Conservation (phyloP, 2,888 invertebrate species). For the Nomada lathburiana region DNA sequence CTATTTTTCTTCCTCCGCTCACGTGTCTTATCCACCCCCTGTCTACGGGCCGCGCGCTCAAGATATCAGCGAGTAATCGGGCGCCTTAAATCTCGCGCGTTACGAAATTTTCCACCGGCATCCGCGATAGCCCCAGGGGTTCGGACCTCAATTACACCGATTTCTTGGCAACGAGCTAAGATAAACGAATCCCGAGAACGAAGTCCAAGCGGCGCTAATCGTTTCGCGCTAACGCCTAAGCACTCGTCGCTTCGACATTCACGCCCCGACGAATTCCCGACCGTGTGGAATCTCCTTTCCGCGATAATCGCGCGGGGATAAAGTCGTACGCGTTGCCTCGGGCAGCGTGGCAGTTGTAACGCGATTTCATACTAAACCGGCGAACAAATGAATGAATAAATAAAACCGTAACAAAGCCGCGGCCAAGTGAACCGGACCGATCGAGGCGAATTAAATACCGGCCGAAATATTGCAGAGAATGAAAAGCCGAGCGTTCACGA, state of each 20-base stretch:
- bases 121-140: background rate
- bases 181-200: conserved; percentile 21
- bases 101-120: conserved; percentile 52
- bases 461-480: too few relatives aligned
- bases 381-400: too few relatives aligned
- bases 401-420: too few relatives aligned
- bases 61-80: conserved; percentile 52
- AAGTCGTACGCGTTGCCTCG: too few relatives aligned
- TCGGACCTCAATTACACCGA: conserved; percentile 31
- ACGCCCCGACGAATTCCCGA: too few relatives aligned
- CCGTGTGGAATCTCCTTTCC: background rate
- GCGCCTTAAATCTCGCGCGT: conserved; percentile 51
- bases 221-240: conserved; percentile 15
- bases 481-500: too few relatives aligned
- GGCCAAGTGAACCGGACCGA: too few relatives aligned
- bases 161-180: conserved; percentile 29
- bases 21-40: conserved; percentile 51
- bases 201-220: conserved; percentile 30
- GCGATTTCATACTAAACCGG: too few relatives aligned
- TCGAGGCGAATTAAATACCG: too few relatives aligned
- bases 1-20: conserved; percentile 56
- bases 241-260: too few relatives aligned
- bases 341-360: too few relatives aligned
- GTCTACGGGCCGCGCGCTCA: conserved; percentile 15
- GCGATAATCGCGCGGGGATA: background rate